Evolutionary conservation across 2,888 invertebrate genomes (phyloP).

Genomic region (Mechanitis messenoides): DNA sequence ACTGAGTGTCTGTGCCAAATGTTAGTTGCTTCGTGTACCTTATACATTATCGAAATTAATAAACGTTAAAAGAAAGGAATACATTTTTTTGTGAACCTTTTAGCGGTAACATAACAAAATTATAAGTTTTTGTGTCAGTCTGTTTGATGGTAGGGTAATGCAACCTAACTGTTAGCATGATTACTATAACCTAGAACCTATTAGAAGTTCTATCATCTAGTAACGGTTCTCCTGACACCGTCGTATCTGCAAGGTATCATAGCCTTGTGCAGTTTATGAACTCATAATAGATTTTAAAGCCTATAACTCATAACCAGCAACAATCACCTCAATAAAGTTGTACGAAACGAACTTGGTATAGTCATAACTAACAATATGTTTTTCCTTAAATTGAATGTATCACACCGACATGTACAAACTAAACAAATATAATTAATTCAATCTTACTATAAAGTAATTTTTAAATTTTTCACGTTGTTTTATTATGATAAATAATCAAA

Average conservation of each 20-base stretch:
- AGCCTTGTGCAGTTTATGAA: constrained; percentile 19
- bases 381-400: no score
- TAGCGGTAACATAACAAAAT: constrained; percentile 13
- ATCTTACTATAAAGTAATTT: no score
- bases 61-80: constrained; percentile 16
- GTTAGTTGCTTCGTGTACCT: constrained; percentile 9
- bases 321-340: background rate
- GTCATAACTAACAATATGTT: no score
- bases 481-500: no score
- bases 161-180: constrained; percentile 56
- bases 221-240: constrained; percentile 56
- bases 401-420: no score
- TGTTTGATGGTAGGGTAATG: constrained; percentile 38
- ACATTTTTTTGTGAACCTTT: constrained; percentile 19
- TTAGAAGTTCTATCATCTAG: constrained; percentile 56
- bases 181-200: constrained; percentile 53
- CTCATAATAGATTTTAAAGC: constrained; percentile 16
- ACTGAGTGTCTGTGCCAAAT: constrained; percentile 39
- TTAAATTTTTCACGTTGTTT: no score
- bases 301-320: constrained; percentile 12
- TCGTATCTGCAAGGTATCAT: constrained; percentile 16
- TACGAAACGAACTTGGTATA: background rate
- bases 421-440: no score
- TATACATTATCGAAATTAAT: constrained; percentile 2
- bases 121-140: constrained; percentile 17